phyloP scores from a whole-genome alignment of 2,113 vertebrate species.

The Corythornis vintsioides region DNA sequence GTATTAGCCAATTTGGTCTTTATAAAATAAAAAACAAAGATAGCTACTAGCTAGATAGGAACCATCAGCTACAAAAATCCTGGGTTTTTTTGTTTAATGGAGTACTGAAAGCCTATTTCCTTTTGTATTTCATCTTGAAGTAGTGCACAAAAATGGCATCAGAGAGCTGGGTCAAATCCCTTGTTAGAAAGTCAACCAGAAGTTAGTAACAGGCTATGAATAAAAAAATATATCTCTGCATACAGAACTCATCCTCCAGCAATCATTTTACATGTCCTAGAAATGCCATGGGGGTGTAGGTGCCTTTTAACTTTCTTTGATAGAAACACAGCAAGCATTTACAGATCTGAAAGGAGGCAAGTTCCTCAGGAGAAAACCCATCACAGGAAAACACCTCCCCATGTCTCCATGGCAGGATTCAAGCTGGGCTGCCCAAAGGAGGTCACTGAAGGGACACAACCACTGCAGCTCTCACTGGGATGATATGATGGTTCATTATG shows the following conservation, averaged over 20 bases:
- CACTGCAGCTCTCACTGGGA: constrained; percentile 27
- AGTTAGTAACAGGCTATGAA: neutral
- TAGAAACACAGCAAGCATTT: neutral
- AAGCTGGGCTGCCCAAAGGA: constrained; percentile 23
- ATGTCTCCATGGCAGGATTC: neutral
- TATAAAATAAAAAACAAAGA: neutral
- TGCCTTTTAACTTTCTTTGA: neutral
- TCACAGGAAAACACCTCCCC: neutral
- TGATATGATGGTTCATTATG: neutral
- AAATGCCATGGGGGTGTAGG: neutral
- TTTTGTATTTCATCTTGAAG: neutral
- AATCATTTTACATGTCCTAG: neutral
- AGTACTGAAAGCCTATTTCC: neutral
- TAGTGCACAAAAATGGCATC: neutral
- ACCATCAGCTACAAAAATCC: neutral
- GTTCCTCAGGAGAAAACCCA: constrained; percentile 1
- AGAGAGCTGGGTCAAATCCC: neutral
- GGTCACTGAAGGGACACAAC: constrained; percentile 33
- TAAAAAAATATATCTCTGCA: neutral
- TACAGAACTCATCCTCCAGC: neutral
- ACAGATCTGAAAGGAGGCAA: neutral
- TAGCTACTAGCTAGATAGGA: neutral
- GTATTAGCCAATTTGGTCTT: neutral
- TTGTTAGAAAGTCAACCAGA: neutral
- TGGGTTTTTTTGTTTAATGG: neutral